Base-by-base conservation (phyloP, 1,140 invertebrate genomes). In the Lasioglossum albipes region DNA sequence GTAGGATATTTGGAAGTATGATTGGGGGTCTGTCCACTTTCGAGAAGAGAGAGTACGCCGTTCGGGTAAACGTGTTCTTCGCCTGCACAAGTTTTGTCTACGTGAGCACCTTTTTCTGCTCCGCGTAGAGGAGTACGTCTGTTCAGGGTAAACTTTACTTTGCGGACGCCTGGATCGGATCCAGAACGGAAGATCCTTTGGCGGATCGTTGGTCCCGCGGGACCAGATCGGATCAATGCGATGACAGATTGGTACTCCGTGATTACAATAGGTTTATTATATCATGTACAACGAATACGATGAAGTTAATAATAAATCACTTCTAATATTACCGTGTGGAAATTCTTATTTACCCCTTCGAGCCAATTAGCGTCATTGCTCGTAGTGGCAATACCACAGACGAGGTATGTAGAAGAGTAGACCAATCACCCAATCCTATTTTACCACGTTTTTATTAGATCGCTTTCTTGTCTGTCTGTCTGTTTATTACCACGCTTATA, bases 221-320 rank as follows among this genome's bases (percentile, higher is more conserved):
- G 31, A 18, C 18, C 16, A 69, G 49, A 74, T 64, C n/a, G 62
- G 54, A 81, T 86, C 76, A 49, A 68, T 83, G 82, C 27, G 61
- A 41, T 2, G 78, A 75, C 66, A 54, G 52, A 54, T 80, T 78
- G 75, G n/a, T 81, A 86, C 71, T 78, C 81, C n/a, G 57, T 57
- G 68, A 86, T 36, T 81, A 84, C 18, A 4, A 78, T 84, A 84
- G 62, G 69, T 90, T 91, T 91, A 90, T 86, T 89, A 83, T 88
- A 79, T 88, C 72, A 74, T 90, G 89, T 90, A 89, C 87, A 89
- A 88, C 85, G 83, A 87, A 87, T 85, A 75, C 71, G 75, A 89
- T 57, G 81, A 69, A 81, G 70, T 83, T 59, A 82, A 83, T 69
- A 89, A 91, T 90, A 90, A 89, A 89, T 85, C 64, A 89, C 84